Base-by-base conservation (phyloP, 2,113 vertebrate species). In the Fukomys damarensis region DNA sequence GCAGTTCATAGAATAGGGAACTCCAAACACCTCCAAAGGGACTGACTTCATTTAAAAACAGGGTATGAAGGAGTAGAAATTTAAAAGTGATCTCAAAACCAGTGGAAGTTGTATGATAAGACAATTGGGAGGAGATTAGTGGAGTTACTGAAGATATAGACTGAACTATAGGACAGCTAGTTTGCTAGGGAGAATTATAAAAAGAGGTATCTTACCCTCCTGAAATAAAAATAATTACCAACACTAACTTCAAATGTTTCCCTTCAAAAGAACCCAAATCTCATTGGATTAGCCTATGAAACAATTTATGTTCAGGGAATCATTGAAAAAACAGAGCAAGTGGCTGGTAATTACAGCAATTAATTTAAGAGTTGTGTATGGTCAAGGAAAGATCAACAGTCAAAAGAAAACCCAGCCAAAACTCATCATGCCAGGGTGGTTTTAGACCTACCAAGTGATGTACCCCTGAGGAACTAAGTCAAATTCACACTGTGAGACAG, bases 321-420 rank as follows among this genome's bases (percentile, higher is more conserved):
- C 88, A n/a, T 35, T 83, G 66, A 91, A 88, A 96, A 86, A 93
- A 43, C 43, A 94, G 89, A 93, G 70, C 49, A 81, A 76, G 79
- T 26, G 76, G 26, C 41, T 82, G 92, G 59, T 56, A 86, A 94
- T 95, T 89, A 77, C 14, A 49, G 28, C 16, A 91, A 91, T 58
- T 94, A 65, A 88, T 94, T 92, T 84, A 93, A 81, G 49, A 94
- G 76, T 26, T 90, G 70, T 58, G 2, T 96, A 24, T 91, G 70
- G 61, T 68, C 91, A 81, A 30, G 46, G n/a, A 89, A 72, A 86
- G 30, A 86, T 26, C 54, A 49, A 89, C 35, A 81, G 12, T 85
- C 68, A 66, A 93, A 93, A 89, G 49, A 66, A 86, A 92, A 4
- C 30, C 41, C 41, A 56, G 24, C 22, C 24, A 86, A 97, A 96